A percentile compares a stretch with the other conserved stretches of the same genome.
Conservation (phyloP, 2,797 vertebrate genomes). For the Sternarchorhynchus goeldii region DNA sequence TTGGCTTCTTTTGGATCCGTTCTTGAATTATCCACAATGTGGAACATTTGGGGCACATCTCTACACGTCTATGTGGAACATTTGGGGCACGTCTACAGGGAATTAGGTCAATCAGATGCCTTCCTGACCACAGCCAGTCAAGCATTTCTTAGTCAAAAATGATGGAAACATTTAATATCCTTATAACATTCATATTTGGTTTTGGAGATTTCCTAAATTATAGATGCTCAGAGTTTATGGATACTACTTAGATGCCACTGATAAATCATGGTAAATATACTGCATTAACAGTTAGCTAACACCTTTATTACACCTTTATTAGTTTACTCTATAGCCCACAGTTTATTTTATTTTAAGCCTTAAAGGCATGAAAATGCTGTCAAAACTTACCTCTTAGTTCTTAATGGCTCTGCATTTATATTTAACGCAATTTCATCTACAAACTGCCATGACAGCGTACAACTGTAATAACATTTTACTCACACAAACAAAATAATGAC, state of each 20-base stretch:
- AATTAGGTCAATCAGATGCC: not conserved
- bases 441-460: too few relatives aligned
- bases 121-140: not conserved
- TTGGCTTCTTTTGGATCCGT: not conserved
- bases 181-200: slow-evolving; percentile 30
- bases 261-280: slow-evolving; percentile 27
- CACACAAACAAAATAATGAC: too few relatives aligned
- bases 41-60: not conserved
- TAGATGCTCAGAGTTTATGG: slow-evolving; percentile 12
- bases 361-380: too few relatives aligned
- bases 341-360: not conserved
- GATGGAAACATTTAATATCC: slow-evolving; percentile 5
- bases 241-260: slow-evolving; percentile 26
- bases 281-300: slow-evolving; percentile 22
- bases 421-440: too few relatives aligned
- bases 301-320: slow-evolving; percentile 9
- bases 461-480: too few relatives aligned
- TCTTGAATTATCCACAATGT: not conserved
- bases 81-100: not conserved
- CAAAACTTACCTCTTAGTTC: too few relatives aligned
- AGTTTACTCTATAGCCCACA: not conserved
- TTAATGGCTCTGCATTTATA: too few relatives aligned
- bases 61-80: not conserved
- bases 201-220: slow-evolving; percentile 34
- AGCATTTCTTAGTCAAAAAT: not conserved